These are phyloP conservation scores for Danio jaintianensis DNA, from an alignment of 2,797 vertebrate species.

Conservation along the genomic window DNA sequence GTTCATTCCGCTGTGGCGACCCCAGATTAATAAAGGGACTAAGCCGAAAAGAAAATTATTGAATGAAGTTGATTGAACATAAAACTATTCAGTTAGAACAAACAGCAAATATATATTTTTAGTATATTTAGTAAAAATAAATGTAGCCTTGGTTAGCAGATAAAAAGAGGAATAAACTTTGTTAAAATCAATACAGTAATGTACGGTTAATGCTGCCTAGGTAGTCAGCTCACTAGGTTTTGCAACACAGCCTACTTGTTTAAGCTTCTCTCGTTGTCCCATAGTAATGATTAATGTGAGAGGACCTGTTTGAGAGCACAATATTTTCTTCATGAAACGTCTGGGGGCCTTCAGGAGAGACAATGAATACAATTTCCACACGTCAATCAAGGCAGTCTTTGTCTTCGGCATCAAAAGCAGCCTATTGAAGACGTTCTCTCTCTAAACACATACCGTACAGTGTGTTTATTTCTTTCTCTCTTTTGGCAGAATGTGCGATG, in stretches of 20 bases:
- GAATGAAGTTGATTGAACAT: no score
- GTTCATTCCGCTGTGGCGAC: no score
- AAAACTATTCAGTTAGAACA: no score
- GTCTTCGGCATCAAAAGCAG: constrained; percentile 18
- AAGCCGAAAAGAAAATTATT: no score
- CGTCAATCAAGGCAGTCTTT: constrained; percentile 10
- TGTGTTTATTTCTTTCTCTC: not conserved
- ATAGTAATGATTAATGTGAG: not conserved
- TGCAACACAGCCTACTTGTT: not conserved
- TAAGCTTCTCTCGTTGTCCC: not conserved
- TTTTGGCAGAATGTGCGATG: constrained; percentile 19
- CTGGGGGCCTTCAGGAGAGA: constrained; percentile 3
- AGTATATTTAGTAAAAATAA: no score
- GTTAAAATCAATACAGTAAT: not conserved
- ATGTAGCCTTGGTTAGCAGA: no score
- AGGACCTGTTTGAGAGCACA: not conserved
- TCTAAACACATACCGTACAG: constrained; percentile 1
- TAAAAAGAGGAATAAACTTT: not conserved
- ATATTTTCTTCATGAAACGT: not conserved
- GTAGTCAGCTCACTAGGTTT: not conserved
- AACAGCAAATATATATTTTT: no score
- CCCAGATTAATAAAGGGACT: no score
- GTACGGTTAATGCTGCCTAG: not conserved
- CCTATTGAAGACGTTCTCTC: not conserved
- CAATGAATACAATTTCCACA: not conserved